phyloP scores from a whole-genome alignment of 1,140 invertebrate species.

The Drosophila pruinosa region DNA sequence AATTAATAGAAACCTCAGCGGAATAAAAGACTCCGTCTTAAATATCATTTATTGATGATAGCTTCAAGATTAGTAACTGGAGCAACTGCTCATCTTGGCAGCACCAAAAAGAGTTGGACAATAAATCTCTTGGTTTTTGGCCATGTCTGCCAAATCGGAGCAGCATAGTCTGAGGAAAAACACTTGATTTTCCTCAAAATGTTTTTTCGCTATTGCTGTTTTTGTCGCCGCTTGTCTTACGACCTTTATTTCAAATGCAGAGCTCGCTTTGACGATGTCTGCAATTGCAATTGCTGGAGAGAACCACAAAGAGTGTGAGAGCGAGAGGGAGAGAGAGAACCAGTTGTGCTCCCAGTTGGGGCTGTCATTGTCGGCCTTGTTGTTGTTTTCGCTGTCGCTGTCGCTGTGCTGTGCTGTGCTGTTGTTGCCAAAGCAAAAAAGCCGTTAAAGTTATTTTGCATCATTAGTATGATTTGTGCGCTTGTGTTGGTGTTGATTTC shows the following conservation, averaged over 20 bases:
- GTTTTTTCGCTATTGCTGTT: constrained; percentile 19
- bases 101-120: constrained; percentile 44
- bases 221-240: constrained; percentile 28
- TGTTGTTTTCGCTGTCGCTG: constrained; percentile 42
- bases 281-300: constrained; percentile 52
- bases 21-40: neutral
- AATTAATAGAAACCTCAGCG: constrained; percentile 9
- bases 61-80: constrained; percentile 1
- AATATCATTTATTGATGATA: constrained; percentile 11
- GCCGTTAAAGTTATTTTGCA: constrained; percentile 81
- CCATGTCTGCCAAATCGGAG: constrained; percentile 19
- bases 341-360: constrained; percentile 67
- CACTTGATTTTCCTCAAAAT: constrained; percentile 59
- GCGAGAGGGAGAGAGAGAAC: constrained; percentile 54
- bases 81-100: constrained; percentile 10
- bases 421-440: constrained; percentile 11
- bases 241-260: constrained; percentile 66
- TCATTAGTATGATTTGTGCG: constrained; percentile 79
- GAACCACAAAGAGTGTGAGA: constrained; percentile 32
- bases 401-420: too few species aligned
- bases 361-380: neutral
- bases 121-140: constrained; percentile 64
- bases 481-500: constrained; percentile 70
- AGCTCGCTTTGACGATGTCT: constrained; percentile 51
- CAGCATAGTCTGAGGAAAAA: constrained; percentile 32